Evolutionary conservation across 2,888 invertebrate species (phyloP).

Genomic region (Habroteleia sp.): DNA sequence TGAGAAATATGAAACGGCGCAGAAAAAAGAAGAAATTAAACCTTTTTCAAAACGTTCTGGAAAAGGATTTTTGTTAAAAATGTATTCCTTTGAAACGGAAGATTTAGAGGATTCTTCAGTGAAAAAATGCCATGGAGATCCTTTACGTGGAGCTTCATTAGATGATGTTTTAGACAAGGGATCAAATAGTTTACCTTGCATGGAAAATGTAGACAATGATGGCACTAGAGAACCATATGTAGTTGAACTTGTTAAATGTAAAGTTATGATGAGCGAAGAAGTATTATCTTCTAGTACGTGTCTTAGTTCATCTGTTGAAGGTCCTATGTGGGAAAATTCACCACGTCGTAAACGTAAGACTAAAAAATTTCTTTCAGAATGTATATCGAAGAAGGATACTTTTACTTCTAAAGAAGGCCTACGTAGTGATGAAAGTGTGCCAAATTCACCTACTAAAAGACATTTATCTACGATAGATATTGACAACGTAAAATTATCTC

Average conservation of each 20-base stretch:
- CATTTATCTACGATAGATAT: conserved; percentile 55
- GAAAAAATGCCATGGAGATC: conserved; percentile 69
- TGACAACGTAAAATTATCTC: conserved; percentile 25
- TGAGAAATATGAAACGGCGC: conserved; percentile 9
- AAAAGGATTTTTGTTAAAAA: conserved; percentile 76
- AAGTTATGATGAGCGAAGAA: conserved; percentile 77
- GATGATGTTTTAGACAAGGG: conserved; percentile 75
- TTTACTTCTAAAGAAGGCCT: conserved; percentile 54
- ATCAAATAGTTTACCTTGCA: conserved; percentile 64
- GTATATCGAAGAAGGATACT: conserved; percentile 28
- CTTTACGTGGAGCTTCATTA: conserved; percentile 72
- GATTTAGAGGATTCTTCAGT: conserved; percentile 71
- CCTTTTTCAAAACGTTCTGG: conserved; percentile 69
- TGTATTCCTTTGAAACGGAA: conserved; percentile 79
- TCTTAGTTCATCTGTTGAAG: conserved; percentile 68
- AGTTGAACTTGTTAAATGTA: conserved; percentile 75
- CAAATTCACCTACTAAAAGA: conserved; percentile 75
- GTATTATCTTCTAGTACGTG: conserved; percentile 70
- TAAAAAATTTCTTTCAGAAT: conserved; percentile 53
- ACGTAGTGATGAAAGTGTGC: conserved; percentile 69
- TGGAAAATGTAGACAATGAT: conserved; percentile 30
- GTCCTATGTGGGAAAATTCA: conserved; percentile 73
- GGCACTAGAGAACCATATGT: conserved; percentile 65
- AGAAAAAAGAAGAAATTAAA: conserved; percentile 10
- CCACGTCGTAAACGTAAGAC: conserved; percentile 67